Base-by-base conservation (phyloP, 2,113 vertebrate genomes). In the Illadopsis cleaveri region DNA sequence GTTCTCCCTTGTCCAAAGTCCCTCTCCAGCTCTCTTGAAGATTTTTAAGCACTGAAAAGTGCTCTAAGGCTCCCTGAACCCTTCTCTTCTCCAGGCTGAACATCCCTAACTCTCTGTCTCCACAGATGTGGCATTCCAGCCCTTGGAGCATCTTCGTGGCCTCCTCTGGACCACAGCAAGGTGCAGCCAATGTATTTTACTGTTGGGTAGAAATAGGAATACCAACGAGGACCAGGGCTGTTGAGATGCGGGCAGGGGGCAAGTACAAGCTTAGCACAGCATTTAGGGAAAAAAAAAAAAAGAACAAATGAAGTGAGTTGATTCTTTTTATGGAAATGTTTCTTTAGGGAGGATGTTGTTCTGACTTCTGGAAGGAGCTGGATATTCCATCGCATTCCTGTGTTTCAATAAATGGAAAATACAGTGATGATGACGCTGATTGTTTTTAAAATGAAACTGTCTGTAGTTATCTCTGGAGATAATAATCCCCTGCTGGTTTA, bases 401-500 rank as follows among this genome's bases (percentile, higher is more conserved):
- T n/a, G 21, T 70, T 93, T 83, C 8, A 3, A 94, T 84, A 90
- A 94, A 90, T 77, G 48, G 84, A 82, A 92, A 94, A 93, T 28
- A 81, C 27, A 61, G 73, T 54, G 71, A 70, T 88, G 79, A 85
- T 82, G 91, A 38, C 0, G 1, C 65, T 76, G 87, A 86, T 92
- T 73, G 88, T 93, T 96, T 96, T 91, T 65, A 84, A 94, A 96
- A 92, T 85, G 60, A 75, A 94, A 19, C 57, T 93, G 88, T 89
- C 60, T 96, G 65, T 93, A 88, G 88, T 86, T 95, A 81, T 96
- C 94, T 82, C 79, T 84, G 33, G 79, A 89, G 90, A 93, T 81
- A 89, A 96, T 90, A 95, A 93, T 78, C 72, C 72, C 93, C 93
- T 78, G 82, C 93, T 97, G 92, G 44, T 81, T 95, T 95, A 92